Evolutionary conservation across 2,888 invertebrate genomes (phyloP), one percentile per base, ranked within the genome.

Genomic region (Trichogramma evanescens): DNA sequence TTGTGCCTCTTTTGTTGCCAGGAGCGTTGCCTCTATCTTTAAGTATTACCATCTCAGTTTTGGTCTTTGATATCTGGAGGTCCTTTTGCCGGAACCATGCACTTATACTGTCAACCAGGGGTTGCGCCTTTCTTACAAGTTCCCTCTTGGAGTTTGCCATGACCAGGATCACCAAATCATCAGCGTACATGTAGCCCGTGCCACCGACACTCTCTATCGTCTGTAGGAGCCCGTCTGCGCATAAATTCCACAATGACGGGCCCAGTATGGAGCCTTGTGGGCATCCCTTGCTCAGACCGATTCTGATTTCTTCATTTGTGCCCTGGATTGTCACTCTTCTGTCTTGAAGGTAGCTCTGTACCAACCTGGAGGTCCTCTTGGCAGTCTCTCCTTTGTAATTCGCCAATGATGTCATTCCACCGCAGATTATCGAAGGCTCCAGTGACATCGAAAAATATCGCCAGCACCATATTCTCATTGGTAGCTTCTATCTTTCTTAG

Each of bases 401-500:
- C 39, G 0, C 39, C 2, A 0, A 65, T 39, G 3, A 66, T 54
- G 0, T 50, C 41, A 1, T 63, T 64, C 63, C 65, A 66, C 58
- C 63, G 65, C 1, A 65, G 59, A 39, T 63, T 63, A 45, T 66
- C 62, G 26, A 65, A 67, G 3, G 65, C 66, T 0, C 64, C 65
- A 2, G 53, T 45, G 7, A 66, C 65, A 45, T 67, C 67, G 9
- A 64, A 67, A 4, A 62, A 39, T 7, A 64, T 7, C 6, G 44
- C 62, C 3, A 63, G 13, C n/a, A 48, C 44, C 48, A 61, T 62
- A 6, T 44, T 57, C 42, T 50, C 45, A 5, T 56, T 42, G 2
- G 42, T n/a, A 0, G 4, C 48, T 2, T 39, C 44, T 1, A 63
- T 48, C 9, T 45, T 43, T 2, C 39, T 1, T 5, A 59, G 45